Percentiles rank a stretch among this genome's conserved stretches.
These are phyloP conservation scores for Bombus polaris DNA, from an alignment of 1,140 invertebrate species.

Conservation along the genomic window DNA sequence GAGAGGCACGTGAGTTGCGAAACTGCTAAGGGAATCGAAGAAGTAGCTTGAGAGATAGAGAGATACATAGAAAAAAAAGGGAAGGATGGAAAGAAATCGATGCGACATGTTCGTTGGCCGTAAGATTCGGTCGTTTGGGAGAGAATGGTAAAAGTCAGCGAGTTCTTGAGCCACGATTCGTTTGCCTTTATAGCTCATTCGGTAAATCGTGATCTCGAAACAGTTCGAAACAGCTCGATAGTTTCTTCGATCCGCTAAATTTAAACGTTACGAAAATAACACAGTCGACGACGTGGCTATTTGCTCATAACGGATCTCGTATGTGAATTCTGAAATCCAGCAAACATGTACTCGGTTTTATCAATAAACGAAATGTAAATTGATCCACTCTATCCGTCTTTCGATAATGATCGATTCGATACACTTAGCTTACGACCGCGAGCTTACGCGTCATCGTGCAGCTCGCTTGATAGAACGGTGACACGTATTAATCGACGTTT, in stretches of 20 bases:
- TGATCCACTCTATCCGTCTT: neutral
- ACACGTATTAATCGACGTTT: slow-evolving; percentile 45
- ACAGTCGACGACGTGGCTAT: too few relatives aligned
- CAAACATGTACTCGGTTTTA: neutral
- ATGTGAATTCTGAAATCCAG: neutral
- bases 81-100: slow-evolving; percentile 25
- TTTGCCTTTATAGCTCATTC: slow-evolving; percentile 13
- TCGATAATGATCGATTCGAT: slow-evolving; percentile 17
- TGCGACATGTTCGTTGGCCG: slow-evolving; percentile 31
- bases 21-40: slow-evolving; percentile 40
- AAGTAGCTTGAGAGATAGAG: neutral
- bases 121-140: slow-evolving; percentile 37
- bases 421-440: neutral
- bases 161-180: neutral
- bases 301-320: neutral
- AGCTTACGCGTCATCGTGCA: slow-evolving; percentile 19
- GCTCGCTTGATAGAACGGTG: slow-evolving; percentile 26
- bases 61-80: neutral
- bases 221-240: slow-evolving; percentile 14
- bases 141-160: slow-evolving; percentile 58
- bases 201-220: slow-evolving; percentile 12
- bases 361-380: neutral
- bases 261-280: slow-evolving; percentile 25
- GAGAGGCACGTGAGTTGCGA: slow-evolving; percentile 31
- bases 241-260: slow-evolving; percentile 37